Base-by-base conservation (phyloP, 2,888 invertebrate species). In the Agrotis puta region DNA sequence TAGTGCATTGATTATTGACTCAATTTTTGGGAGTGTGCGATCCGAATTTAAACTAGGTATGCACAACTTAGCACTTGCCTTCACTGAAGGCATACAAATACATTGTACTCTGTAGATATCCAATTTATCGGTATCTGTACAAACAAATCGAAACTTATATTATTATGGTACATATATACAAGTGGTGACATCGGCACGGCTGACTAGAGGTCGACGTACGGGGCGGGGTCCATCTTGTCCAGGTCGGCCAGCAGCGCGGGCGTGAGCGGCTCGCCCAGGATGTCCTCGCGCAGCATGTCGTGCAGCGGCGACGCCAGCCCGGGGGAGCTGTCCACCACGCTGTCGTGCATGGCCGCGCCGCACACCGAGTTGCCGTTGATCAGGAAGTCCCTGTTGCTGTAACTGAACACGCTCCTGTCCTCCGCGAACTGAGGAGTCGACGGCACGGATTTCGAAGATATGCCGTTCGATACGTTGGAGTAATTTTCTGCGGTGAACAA, bases 371-470 rank as follows among this genome's bases (percentile, higher is more conserved):
- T 97, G 18, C 97, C 97, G 85, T 97, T 97, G 63, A 97, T 97
- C 9, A 97, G 93, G 82, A 96, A 97, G 88, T 97, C 97, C 81
- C 96, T 88, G 80, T 96, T 96, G 76, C 97, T 97, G 86, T 97
- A 97, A 73, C 97, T 97, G 85, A 97, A 97, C 56, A 97, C 96
- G 83, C 92, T 94, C 64, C 95, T 89, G 43, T 95, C 96, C 78
- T 96, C 94, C 18, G 94, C 93, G 73, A 97, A 91, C 84, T 97
- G 96, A 20, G 98, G 98, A 59, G 92, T 92, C 14, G 98, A 97
- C 33, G 98, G 98, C 92, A 98, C 98, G 0, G 98, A 98, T 88
- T 98, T 97, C 18, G 98, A 98, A 54, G 94, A 94, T 83, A 97
- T 96, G 53, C 97, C 97, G 82, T 96, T 96, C n/a, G 94, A 86